Percentiles rank a stretch among this genome's conserved stretches.
phyloP scores from a whole-genome alignment of 2,888 invertebrate species.

The Acanthosepion esculentum region DNA sequence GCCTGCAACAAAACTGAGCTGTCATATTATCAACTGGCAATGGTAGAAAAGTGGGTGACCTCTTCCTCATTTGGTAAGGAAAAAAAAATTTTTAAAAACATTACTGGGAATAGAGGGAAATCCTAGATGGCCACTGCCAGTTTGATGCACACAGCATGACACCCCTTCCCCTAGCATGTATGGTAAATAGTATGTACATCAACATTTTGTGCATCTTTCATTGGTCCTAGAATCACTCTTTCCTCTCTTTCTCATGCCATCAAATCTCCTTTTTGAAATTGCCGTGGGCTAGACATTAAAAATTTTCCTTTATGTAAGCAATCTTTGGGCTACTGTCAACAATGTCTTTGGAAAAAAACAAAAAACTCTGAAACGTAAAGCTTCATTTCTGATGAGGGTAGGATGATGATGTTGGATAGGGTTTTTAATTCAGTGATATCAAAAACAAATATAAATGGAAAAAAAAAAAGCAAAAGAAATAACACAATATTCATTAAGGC shows the following conservation, averaged over 20 bases:
- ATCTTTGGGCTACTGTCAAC: conserved; percentile 33
- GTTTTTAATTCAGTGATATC: neutral
- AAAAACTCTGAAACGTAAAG: neutral
- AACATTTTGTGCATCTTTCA: neutral
- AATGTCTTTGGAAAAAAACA: neutral
- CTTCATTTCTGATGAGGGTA: neutral
- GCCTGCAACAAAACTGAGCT: conserved; percentile 43
- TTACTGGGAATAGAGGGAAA: neutral
- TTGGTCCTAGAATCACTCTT: neutral
- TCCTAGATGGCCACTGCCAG: neutral
- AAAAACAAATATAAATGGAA: too few species aligned
- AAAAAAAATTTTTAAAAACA: neutral
- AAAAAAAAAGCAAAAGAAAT: too few species aligned
- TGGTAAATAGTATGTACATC: conserved; percentile 23
- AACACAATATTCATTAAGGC: too few species aligned
- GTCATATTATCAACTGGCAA: conserved; percentile 37
- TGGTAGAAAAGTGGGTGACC: conserved; percentile 9
- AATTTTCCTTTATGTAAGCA: neutral
- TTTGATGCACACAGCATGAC: neutral
- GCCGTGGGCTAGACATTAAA: conserved; percentile 4
- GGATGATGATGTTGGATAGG: neutral
- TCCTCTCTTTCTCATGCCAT: neutral
- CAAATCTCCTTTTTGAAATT: neutral
- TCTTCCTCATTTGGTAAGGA: neutral
- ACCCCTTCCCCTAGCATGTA: conserved; percentile 2